Percentiles rank a stretch among this genome's conserved stretches.
Conservation (phyloP, 2,797 vertebrate species). For the Gambusia yucatana region DNA sequence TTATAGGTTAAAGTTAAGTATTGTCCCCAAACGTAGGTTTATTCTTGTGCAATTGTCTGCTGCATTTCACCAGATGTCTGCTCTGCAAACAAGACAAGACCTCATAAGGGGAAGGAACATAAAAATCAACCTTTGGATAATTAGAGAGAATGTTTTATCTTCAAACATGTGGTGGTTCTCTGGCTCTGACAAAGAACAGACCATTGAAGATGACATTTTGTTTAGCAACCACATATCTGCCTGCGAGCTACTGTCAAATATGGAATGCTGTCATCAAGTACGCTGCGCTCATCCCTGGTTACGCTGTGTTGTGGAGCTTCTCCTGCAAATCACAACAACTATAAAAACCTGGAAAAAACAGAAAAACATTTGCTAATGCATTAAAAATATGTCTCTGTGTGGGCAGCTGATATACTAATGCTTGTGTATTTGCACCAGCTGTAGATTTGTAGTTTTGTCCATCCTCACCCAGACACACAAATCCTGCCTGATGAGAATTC, state of each 20-base stretch:
- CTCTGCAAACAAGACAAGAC: conserved; percentile 47
- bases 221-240: conserved; percentile 75
- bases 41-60: conserved; percentile 30
- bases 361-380: conserved; percentile 56
- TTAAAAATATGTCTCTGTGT: conserved; percentile 56
- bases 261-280: conserved; percentile 63
- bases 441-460: conserved; percentile 55
- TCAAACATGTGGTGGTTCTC: conserved; percentile 60
- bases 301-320: conserved; percentile 41
- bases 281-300: conserved; percentile 60
- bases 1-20: conserved; percentile 22
- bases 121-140: conserved; percentile 57
- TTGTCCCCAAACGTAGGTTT: conserved; percentile 12
- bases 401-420: conserved; percentile 29
- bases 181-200: conserved; percentile 71
- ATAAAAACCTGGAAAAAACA: conserved; percentile 32
- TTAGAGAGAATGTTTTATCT: conserved; percentile 63
- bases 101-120: conserved; percentile 12
- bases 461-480: conserved; percentile 48
- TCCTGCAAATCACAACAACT: conserved; percentile 50
- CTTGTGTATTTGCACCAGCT: conserved; percentile 36
- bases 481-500: conserved; percentile 41
- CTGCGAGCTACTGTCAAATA: conserved; percentile 67
- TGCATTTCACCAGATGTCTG: conserved; percentile 44
- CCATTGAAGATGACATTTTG: conserved; percentile 68